These are phyloP conservation scores for Bagarius yarrelli DNA, from an alignment of 2,113 vertebrate species.

Conservation along the genomic window DNA sequence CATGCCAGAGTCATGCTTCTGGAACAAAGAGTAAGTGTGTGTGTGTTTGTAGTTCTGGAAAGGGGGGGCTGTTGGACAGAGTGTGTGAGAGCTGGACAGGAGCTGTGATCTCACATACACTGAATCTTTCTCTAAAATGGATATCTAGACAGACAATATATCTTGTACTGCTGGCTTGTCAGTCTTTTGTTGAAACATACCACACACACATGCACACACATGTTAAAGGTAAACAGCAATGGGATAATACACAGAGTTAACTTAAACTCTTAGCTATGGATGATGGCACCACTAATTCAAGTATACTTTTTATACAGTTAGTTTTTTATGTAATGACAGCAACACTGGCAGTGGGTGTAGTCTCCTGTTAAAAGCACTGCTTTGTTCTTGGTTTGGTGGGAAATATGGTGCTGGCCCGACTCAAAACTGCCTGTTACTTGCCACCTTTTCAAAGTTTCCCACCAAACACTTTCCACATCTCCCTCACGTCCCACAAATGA, in stretches of 20 bases:
- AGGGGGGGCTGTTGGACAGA: background rate
- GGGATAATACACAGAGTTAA: conserved; percentile 24
- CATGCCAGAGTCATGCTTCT: conserved; percentile 32
- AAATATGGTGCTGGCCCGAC: conserved; percentile 32
- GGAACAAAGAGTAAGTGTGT: conserved; percentile 21
- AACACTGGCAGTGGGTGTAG: conserved; percentile 31
- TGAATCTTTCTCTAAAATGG: conserved; percentile 39
- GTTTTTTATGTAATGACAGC: conserved; percentile 27
- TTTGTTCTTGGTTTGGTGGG: conserved; percentile 45
- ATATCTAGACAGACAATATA: conserved; percentile 38
- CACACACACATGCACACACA: conserved; percentile 16
- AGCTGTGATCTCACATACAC: conserved; percentile 27
- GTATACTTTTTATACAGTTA: conserved; percentile 10
- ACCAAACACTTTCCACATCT: conserved; percentile 37
- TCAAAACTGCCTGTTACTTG: conserved; percentile 16
- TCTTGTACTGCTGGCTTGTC: conserved; percentile 51
- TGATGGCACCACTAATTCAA: conserved; percentile 22
- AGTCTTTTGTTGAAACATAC: conserved; percentile 43
- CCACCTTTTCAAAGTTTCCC: conserved; percentile 40
- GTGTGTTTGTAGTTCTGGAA: background rate
- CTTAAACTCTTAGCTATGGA: conserved; percentile 6
- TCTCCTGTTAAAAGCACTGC: conserved; percentile 35
- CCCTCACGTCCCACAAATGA: background rate
- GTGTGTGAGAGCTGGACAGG: conserved; percentile 15
- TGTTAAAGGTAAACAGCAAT: conserved; percentile 28